Evolutionary conservation across 1,140 invertebrate species (phyloP).

Genomic region (Platyura marginata): DNA sequence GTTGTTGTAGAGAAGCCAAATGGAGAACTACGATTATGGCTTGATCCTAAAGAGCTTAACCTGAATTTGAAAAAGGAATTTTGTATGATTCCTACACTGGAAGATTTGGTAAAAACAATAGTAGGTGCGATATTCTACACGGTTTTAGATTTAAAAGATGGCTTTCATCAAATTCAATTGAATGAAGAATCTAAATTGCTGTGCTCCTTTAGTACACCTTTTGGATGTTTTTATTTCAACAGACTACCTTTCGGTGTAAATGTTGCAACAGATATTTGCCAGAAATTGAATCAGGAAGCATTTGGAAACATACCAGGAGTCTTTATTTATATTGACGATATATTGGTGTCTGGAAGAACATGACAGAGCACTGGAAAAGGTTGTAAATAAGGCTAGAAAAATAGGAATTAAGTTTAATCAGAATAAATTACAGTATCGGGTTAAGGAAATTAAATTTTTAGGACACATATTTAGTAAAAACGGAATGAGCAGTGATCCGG

Average conservation of each 20-base stretch:
- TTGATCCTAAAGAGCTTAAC: constrained; percentile 22
- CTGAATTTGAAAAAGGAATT: constrained; percentile 2
- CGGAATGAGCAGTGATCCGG: constrained; percentile 19
- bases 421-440: constrained; percentile 12
- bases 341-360: constrained; percentile 14
- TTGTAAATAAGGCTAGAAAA: constrained; percentile 10
- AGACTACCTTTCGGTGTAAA: constrained; percentile 18
- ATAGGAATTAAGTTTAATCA: constrained; percentile 16
- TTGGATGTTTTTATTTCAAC: constrained; percentile 17
- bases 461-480: constrained; percentile 15
- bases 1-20: constrained; percentile 22
- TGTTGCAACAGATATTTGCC: constrained; percentile 16
- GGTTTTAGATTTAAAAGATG: constrained; percentile 11
- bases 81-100: neutral
- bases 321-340: constrained; percentile 19
- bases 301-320: constrained; percentile 16
- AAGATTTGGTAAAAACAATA: constrained; percentile 5
- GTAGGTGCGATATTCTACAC: constrained; percentile 8
- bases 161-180: constrained; percentile 10
- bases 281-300: constrained; percentile 10
- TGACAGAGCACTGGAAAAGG: constrained; percentile 10
- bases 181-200: constrained; percentile 6
- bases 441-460: constrained; percentile 15
- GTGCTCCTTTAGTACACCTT: constrained; percentile 6
- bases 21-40: constrained; percentile 19